Percentiles rank a stretch among this genome's conserved stretches.
Evolutionary conservation across 2,888 invertebrate species (phyloP).

Genomic region (Hypomecis atomaria): DNA sequence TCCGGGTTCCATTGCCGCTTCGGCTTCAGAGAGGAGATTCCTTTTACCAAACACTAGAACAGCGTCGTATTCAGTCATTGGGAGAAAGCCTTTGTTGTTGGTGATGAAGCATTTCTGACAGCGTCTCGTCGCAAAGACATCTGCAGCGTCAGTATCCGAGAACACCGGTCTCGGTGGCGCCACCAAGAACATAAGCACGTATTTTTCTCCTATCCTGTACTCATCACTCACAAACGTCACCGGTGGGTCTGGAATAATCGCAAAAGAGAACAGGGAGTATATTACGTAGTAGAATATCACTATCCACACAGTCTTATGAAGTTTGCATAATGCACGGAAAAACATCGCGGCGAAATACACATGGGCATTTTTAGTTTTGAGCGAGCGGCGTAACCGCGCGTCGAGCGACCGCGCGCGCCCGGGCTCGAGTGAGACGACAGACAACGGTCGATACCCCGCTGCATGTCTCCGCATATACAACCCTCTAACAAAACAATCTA

Average conservation of each 20-base stretch:
- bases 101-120: slow-evolving; percentile 66
- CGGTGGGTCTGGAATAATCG: slow-evolving; percentile 48
- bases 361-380: slow-evolving; percentile 36
- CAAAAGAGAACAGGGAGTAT: slow-evolving; percentile 54
- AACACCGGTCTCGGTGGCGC: slow-evolving; percentile 51
- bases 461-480: slow-evolving; percentile 34
- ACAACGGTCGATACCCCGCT: slow-evolving; percentile 61
- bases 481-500: slow-evolving; percentile 8
- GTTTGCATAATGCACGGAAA: slow-evolving; percentile 59
- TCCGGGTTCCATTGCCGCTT: slow-evolving; percentile 55
- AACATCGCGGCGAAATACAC: slow-evolving; percentile 54
- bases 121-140: slow-evolving; percentile 51
- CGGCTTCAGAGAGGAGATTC: slow-evolving; percentile 43
- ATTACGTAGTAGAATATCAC: slow-evolving; percentile 54
- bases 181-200: slow-evolving; percentile 58
- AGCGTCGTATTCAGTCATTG: slow-evolving; percentile 64
- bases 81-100: slow-evolving; percentile 65
- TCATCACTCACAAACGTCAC: slow-evolving; percentile 59
- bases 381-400: slow-evolving; percentile 42
- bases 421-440: slow-evolving; percentile 51
- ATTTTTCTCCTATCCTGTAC: slow-evolving; percentile 58
- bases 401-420: slow-evolving; percentile 53
- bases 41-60: slow-evolving; percentile 52
- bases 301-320: slow-evolving; percentile 54
- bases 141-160: slow-evolving; percentile 58